Evolutionary conservation across 2,888 invertebrate genomes (phyloP).

Genomic region (Colostygia pectinataria): DNA sequence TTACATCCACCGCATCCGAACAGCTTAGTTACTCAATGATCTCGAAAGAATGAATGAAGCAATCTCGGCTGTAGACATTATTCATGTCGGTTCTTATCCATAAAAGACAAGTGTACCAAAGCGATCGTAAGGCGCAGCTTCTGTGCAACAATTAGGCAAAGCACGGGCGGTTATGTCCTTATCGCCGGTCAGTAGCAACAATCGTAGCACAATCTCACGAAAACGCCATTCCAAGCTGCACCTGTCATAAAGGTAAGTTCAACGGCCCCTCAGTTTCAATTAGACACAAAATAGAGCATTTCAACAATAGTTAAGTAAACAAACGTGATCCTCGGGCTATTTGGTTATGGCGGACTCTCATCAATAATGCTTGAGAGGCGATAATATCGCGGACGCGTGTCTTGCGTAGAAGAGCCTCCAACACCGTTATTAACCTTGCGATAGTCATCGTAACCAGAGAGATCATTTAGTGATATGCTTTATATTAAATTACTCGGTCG

Average conservation of each 20-base stretch:
- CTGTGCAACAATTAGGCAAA: slow-evolving; percentile 76
- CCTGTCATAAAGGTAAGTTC: slow-evolving; percentile 74
- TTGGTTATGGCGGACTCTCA: slow-evolving; percentile 76
- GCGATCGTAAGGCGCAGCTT: slow-evolving; percentile 66
- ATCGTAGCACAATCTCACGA: slow-evolving; percentile 79
- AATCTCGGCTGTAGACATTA: slow-evolving; percentile 67
- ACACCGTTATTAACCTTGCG: slow-evolving; percentile 80
- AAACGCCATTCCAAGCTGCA: slow-evolving; percentile 74
- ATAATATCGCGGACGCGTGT: slow-evolving; percentile 79
- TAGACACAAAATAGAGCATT: slow-evolving; percentile 64
- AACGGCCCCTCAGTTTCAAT: slow-evolving; percentile 66
- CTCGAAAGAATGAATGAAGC: slow-evolving; percentile 75
- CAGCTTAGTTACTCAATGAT: slow-evolving; percentile 64
- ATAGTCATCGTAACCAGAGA: slow-evolving; percentile 74
- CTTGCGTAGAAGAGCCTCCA: slow-evolving; percentile 72
- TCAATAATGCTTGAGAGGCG: slow-evolving; percentile 78
- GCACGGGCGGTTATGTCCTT: slow-evolving; percentile 56
- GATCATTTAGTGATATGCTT: slow-evolving; percentile 83
- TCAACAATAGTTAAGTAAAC: slow-evolving; percentile 76
- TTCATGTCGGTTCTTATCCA: slow-evolving; percentile 71
- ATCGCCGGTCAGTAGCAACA: slow-evolving; percentile 66
- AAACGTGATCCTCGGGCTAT: slow-evolving; percentile 78
- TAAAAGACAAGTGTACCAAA: slow-evolving; percentile 61
- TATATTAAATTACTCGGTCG: slow-evolving; percentile 83
- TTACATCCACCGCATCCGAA: too few species aligned